Evolutionary conservation across 2,888 invertebrate species (phyloP), one percentile per base, ranked within the genome.

Genomic region (Campaea margaritaria): DNA sequence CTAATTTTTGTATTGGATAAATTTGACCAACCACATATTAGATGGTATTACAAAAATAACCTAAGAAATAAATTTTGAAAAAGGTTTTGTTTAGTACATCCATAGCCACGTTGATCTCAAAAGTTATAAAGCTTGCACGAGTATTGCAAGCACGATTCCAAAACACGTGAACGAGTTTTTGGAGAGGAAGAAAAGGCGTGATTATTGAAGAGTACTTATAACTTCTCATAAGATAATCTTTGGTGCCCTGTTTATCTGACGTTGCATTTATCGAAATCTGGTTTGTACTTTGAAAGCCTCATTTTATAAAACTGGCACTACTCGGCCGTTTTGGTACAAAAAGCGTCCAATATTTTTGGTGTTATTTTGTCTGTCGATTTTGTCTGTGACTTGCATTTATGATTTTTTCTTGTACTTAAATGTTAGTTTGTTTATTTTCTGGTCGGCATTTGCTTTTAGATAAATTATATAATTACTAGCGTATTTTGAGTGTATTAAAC

Each of bases 81-180:
- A 36, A 36, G 4, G 36, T 10, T 36, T 36, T 1, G 2, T 48
- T 73, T 72, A 62, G 52, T 65, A 68, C 39, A 54, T 81, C 70
- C 60, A 57, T 64, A 75, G 57, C 58, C 57, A 54, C 62, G 63
- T 67, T 70, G 69, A 76, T 79, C 71, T 72, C 62, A 63, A 72
- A 75, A 73, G 72, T 65, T 62, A 71, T 69, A 72, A 72, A 74
- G 68, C 75, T 74, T 69, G 74, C 74, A 75, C 77, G 73, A 72
- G 55, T 61, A 62, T 68, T 55, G 67, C 15, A 67, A 64, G 69
- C 72, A 78, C 76, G 80, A 79, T 69, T 75, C 64, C 70, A 67
- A 74, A 73, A 73, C 73, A 76, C 72, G 72, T 78, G 73, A 72
- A 73, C 56, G 67, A 66, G 64, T 63, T 70, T 65, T 70, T 65